Percentiles rank a stretch among this genome's conserved stretches.
Conservation (phyloP, 2,797 vertebrate genomes). For the Gallirallus australis region DNA sequence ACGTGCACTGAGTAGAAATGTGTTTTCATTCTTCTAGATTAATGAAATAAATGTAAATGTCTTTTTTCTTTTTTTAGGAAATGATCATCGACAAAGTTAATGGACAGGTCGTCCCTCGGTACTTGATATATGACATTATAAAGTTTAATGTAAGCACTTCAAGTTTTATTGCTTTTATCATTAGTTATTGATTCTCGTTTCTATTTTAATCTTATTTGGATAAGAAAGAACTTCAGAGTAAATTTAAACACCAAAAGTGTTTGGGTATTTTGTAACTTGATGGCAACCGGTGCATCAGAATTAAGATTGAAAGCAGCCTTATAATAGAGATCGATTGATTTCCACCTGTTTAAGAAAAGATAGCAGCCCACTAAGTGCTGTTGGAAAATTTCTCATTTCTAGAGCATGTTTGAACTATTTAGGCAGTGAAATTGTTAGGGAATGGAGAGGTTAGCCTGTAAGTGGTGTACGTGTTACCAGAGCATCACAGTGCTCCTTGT, state of each 20-base stretch:
- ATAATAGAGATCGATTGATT: neutral
- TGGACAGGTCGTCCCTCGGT: slow-evolving; percentile 93
- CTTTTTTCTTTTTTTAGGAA: slow-evolving; percentile 85
- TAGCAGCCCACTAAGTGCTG: neutral
- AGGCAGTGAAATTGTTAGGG: neutral
- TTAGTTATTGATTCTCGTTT: neutral
- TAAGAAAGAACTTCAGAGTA: neutral
- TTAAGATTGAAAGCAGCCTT: neutral
- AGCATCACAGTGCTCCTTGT: neutral
- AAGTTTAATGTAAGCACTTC: slow-evolving; percentile 95
- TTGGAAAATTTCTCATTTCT: neutral
- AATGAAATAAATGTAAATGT: neutral
- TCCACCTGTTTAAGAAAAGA: neutral
- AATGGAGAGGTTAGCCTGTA: neutral
- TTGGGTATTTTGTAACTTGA: neutral
- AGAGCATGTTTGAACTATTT: neutral
- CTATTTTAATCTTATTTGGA: neutral
- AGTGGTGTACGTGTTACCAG: neutral
- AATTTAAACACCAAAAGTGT: neutral
- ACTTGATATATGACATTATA: slow-evolving; percentile 99
- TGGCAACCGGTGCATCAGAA: neutral
- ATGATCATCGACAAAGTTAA: slow-evolving; percentile 99
- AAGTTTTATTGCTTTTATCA: slow-evolving; percentile 2
- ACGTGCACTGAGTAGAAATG: neutral
- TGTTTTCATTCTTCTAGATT: neutral